Evolutionary conservation across 2,797 vertebrate species (phyloP), one percentile per base, ranked within the genome.

Genomic region (Muscicapa comitata): DNA sequence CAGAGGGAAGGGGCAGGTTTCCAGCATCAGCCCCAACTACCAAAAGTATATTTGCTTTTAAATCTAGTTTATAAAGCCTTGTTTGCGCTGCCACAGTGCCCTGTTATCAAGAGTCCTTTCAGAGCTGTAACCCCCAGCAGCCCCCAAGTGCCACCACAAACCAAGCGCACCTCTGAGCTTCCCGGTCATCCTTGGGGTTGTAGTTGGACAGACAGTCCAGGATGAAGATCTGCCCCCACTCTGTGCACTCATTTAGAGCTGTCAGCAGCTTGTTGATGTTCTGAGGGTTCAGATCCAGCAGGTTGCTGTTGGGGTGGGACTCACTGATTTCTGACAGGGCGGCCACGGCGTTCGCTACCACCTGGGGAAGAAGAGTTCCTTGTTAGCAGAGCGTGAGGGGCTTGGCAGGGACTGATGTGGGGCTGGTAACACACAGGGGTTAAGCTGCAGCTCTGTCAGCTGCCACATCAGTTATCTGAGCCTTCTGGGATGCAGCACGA

Each of bases 181-280:
- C 98, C 1, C 98, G 97, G 72, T 98, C 98, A 63, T 98, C 98
- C 93, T 98, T 98, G 45, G 98, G 98, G 93, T 98, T 98, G 90
- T 98, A 98, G 96, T 98, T 98, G 91, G 98, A 98, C 73, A 98
- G 96, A 37, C 98, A 98, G 89, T 98, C 98, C 91, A 98, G 95
- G 95, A 98, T 98, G 97, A 98, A 98, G 96, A 98, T 98, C 96
- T 98, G 98, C 38, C 98, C 98, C 98, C 98, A 98, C 70, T 98
- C 98, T 0, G 98, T 98, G 96, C 98, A 98, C 63, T 98, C 98
- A 8, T 98, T 98, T 19, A 98, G 84, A 31, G 98, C 98, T 4
- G 98, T 98, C 72, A 98, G 96, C 86, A 98, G 96, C 91, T 98
- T 98, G 90, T 98, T 98, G 88, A 98, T 98, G 94, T 98, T 98